A percentile compares a stretch with the other conserved stretches of the same genome.
phyloP scores from a whole-genome alignment of 2,888 invertebrate species.

The Busseola fusca region DNA sequence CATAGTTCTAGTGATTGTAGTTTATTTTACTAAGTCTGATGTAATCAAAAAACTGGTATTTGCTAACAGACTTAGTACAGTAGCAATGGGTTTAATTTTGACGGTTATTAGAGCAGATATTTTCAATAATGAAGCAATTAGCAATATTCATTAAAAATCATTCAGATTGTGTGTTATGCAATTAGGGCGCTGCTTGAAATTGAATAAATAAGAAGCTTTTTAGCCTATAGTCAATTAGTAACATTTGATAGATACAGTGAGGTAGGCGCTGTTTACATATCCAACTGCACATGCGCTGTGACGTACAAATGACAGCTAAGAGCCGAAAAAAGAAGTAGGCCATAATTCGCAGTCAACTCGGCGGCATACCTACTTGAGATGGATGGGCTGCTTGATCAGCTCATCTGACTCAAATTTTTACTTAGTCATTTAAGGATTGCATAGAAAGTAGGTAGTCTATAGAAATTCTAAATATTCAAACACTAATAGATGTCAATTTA shows the following conservation, averaged over 20 bases:
- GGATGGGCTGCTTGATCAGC: too few relatives aligned
- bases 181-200: neutral
- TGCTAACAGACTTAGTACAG: too few relatives aligned
- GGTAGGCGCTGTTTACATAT: neutral
- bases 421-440: neutral
- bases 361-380: too few relatives aligned
- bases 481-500: too few relatives aligned
- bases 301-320: neutral
- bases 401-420: neutral
- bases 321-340: neutral
- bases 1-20: neutral
- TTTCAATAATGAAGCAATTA: too few relatives aligned
- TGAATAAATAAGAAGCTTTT: conserved; percentile 1
- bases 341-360: neutral
- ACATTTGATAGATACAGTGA: neutral
- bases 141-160: too few relatives aligned
- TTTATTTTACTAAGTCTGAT: neutral
- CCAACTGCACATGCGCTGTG: neutral
- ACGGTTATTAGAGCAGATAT: too few relatives aligned
- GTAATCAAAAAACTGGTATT: neutral
- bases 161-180: too few relatives aligned
- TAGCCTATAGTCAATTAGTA: neutral
- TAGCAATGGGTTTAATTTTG: too few relatives aligned
- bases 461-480: neutral
- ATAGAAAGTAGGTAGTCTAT: too few relatives aligned